Evolutionary conservation across 2,113 vertebrate species (phyloP), one percentile per base, ranked within the genome.

Genomic region (Xenopus laevis): DNA sequence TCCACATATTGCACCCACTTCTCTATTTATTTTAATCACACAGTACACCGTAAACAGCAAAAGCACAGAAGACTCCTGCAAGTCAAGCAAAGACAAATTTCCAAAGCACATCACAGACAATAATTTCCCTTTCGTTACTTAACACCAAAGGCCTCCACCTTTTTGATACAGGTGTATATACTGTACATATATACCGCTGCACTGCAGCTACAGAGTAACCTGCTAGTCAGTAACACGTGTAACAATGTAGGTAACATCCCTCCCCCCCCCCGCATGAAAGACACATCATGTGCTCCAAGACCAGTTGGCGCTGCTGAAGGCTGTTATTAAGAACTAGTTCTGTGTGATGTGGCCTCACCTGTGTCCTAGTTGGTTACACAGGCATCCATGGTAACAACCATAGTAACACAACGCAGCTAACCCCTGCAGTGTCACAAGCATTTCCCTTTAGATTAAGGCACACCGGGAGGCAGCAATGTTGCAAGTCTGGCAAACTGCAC

Each of bases 341-440:
- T 11, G 18, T 27, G 23, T 27, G 65, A 55, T 59, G 72, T 71
- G 79, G 62, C 68, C 69, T 82, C 79, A 85, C 84, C 83, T 84
- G 84, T 79, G 55, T 74, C 80, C 68, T 81, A 74, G 85, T 83
- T 82, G 86, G 79, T 77, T 77, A 81, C 62, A 45, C 50, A 85
- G 45, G 87, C 85, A 79, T 80, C 91, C 89, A 90, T 92, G 89
- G 89, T 88, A 90, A 93, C 90, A 78, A 72, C 82, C 81, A 53
- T 78, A 85, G 82, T 78, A 81, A 86, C 85, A 81, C 63, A 81
- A 73, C 63, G 55, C 75, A 78, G 73, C 70, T 81, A 46, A 74
- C 70, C 76, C 65, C 66, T 79, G 79, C 68, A n/a, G 85, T 80
- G 84, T 78, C 79, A 80, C 68, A 82, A 74, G 69, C 46, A 17